Percentiles rank a stretch among this genome's conserved stretches.
These are phyloP conservation scores for Strongylocentrotus purpuratus DNA, from an alignment of 35 echinoderm and acorn worm species.

Conservation along the genomic window DNA sequence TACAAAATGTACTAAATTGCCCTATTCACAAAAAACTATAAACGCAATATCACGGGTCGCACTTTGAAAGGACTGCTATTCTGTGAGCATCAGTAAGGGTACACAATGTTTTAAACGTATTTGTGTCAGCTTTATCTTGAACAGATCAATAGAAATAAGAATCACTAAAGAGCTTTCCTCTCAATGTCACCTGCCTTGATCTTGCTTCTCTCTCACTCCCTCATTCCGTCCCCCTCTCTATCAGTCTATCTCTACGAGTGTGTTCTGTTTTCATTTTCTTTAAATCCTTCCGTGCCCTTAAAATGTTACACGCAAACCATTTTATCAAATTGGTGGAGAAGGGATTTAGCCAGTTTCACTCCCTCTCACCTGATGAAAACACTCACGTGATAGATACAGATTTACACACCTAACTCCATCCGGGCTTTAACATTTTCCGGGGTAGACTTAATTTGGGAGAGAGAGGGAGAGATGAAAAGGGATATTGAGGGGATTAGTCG, in stretches of 20 bases:
- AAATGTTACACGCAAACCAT: background rate
- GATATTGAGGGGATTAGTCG: background rate
- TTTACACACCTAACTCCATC: conserved; percentile 30
- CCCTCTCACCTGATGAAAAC: background rate
- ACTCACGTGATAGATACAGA: background rate
- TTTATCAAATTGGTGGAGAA: background rate
- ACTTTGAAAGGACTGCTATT: too few relatives aligned
- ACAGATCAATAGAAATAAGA: background rate
- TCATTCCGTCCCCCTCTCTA: background rate
- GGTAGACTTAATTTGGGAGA: conserved; percentile 4
- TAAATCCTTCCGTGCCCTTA: background rate
- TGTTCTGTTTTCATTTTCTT: background rate
- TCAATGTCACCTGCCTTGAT: background rate
- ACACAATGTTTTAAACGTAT: background rate
- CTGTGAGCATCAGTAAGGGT: background rate
- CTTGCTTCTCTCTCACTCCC: background rate
- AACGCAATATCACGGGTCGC: background rate
- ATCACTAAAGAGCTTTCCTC: background rate
- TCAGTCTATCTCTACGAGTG: background rate
- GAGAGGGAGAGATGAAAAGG: background rate
- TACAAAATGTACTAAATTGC: background rate
- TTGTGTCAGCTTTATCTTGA: background rate
- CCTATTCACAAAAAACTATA: background rate
- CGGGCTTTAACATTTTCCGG: conserved; percentile 25
- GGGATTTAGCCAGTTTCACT: conserved; percentile 17